A percentile compares a stretch with the other conserved stretches of the same genome.
These are phyloP conservation scores for Cryptosula pallasiana DNA, from an alignment of 2,888 invertebrate species.

Conservation along the genomic window DNA sequence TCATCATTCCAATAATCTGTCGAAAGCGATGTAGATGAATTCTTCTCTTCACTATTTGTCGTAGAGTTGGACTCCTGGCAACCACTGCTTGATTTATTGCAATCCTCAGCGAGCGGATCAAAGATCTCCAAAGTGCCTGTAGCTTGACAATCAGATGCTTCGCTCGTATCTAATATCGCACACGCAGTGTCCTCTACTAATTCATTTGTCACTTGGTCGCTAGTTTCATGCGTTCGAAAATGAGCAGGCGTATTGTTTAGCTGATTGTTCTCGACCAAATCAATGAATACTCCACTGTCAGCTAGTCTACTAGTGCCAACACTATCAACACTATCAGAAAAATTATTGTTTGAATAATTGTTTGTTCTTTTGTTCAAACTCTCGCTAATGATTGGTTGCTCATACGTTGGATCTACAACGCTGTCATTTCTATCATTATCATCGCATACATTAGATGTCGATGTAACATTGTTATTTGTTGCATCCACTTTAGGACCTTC, in stretches of 20 bases:
- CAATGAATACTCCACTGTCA: background rate
- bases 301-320: background rate
- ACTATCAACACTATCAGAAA: background rate
- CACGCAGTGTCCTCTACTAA: background rate
- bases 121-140: background rate
- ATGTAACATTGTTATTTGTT: no score
- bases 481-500: background rate
- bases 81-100: background rate
- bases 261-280: slow-evolving; percentile 2
- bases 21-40: background rate
- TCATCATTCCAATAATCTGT: background rate
- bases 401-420: background rate
- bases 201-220: no score
- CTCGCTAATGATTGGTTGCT: background rate
- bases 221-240: background rate
- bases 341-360: slow-evolving; percentile 11
- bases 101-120: background rate
- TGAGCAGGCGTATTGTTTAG: slow-evolving; percentile 8
- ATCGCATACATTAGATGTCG: background rate
- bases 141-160: background rate
- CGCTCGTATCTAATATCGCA: background rate
- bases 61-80: background rate
- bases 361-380: slow-evolving; percentile 21
- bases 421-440: background rate
- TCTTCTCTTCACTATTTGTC: background rate